Evolutionary conservation across 2,888 invertebrate species (phyloP), one percentile per base, ranked within the genome.

Genomic region (Lasioglossum oenotherae): DNA sequence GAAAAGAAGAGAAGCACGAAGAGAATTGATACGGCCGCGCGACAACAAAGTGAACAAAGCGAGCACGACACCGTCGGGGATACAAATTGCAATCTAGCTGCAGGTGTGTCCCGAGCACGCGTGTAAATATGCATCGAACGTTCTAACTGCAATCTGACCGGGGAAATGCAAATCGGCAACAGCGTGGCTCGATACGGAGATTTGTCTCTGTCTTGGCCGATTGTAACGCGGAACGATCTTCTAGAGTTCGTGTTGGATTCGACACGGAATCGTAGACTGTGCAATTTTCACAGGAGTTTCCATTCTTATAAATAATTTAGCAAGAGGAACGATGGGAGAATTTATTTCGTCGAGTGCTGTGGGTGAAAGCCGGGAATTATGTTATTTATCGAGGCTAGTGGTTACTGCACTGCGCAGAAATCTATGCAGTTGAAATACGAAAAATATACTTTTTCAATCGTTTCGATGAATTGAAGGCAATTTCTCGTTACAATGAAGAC

Each of bases 1-100:
- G 35, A 23, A 35, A 16, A 35, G 3, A 31, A 8, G 16, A 67
- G 31, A 67, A 10, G 3, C 2, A 35, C 67, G 67, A 74, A 46
- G 41, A 31, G 38, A 73, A 57, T 44, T 27, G 60, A 35, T 60
- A 35, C 8, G 53, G 23, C 8, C 53, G 53, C 53, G 53, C 8
- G 53, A 53, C 53, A 8, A 23, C 53, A 53, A 53, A 79, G 67
- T 38, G 77, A 80, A 75, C 82, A 64, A 82, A 69, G 78, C 60
- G 84, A 74, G 67, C 49, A 60, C 78, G 75, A 53, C 53, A 79
- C 60, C 81, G 76, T 38, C 84, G 35, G 77, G 79, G 53, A 83
- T 86, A 82, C 79, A 80, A 86, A 89, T 83, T 80, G 79, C 86
- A 73, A 78, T 77, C 80, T 72, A 38, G 12, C 60, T 53, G 74